phyloP scores from a whole-genome alignment of 2,797 vertebrate genomes.

The Darevskia nairensis region DNA sequence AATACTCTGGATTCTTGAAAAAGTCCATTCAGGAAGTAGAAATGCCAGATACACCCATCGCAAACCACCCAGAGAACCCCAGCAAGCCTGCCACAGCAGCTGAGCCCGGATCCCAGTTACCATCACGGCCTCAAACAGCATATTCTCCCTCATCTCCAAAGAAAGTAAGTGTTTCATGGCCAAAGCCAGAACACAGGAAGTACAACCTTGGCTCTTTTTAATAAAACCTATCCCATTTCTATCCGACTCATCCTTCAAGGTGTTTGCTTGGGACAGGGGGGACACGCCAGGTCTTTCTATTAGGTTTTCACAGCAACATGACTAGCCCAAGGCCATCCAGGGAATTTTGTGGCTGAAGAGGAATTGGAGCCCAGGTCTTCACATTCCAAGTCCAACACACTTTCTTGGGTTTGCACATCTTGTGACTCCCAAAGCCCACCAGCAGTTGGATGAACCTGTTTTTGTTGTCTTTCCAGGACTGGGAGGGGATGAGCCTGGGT shows the following conservation, averaged over 20 bases:
- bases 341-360: neutral
- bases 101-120: neutral
- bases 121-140: slow-evolving; percentile 41
- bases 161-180: slow-evolving; percentile 32
- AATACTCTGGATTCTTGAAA: slow-evolving; percentile 76
- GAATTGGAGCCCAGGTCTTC: neutral
- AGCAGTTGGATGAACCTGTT: neutral
- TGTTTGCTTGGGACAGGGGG: neutral
- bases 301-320: neutral
- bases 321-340: neutral
- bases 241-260: neutral
- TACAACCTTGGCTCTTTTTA: too few species aligned
- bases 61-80: neutral
- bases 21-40: slow-evolving; percentile 57
- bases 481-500: neutral
- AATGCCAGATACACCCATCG: neutral
- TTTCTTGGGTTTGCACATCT: neutral
- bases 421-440: neutral
- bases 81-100: neutral
- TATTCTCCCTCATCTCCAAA: slow-evolving; percentile 28
- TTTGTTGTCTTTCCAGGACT: neutral
- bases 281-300: neutral
- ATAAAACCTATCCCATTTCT: neutral
- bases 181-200: neutral
- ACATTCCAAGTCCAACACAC: too few species aligned